Evolutionary conservation across 2,888 invertebrate species (phyloP).

Genomic region (Lycaena phlaeas): DNA sequence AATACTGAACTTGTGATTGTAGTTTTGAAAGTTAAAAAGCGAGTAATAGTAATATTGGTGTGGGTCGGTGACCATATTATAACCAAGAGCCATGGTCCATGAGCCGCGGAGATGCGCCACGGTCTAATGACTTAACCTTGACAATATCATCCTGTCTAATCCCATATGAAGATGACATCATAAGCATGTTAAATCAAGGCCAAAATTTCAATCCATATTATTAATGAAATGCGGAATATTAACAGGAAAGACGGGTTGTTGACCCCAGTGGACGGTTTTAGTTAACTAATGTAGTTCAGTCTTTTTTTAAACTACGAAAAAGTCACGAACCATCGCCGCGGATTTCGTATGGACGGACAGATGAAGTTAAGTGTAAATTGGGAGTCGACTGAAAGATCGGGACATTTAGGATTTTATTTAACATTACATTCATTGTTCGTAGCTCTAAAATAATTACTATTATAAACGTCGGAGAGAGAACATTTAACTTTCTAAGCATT

Average conservation of each 20-base stretch:
- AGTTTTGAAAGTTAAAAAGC: conserved; percentile 45
- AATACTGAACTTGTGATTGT: conserved; percentile 29
- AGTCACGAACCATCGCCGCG: conserved; percentile 33
- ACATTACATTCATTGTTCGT: neutral
- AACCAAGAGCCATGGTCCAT: conserved; percentile 55
- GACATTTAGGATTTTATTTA: neutral
- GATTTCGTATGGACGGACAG: conserved; percentile 27
- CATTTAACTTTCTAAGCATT: conserved; percentile 39
- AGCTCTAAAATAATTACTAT: neutral
- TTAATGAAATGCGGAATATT: conserved; percentile 37
- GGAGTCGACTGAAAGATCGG: conserved; percentile 2
- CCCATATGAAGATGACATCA: conserved; percentile 60
- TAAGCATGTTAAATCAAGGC: conserved; percentile 48
- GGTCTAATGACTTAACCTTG: conserved; percentile 64
- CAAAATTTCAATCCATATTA: conserved; percentile 43
- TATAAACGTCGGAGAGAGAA: neutral
- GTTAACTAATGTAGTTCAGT: conserved; percentile 40
- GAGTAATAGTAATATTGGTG: conserved; percentile 42
- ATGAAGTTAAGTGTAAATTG: conserved; percentile 22
- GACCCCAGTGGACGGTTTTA: conserved; percentile 45
- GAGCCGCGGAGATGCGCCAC: conserved; percentile 46
- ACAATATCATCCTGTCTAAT: conserved; percentile 48
- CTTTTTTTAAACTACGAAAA: conserved; percentile 48
- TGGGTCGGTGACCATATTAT: conserved; percentile 49
- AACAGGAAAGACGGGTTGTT: conserved; percentile 60